These are phyloP conservation scores for Acleris cristana DNA, from an alignment of 2,888 invertebrate genomes.

Conservation along the genomic window DNA sequence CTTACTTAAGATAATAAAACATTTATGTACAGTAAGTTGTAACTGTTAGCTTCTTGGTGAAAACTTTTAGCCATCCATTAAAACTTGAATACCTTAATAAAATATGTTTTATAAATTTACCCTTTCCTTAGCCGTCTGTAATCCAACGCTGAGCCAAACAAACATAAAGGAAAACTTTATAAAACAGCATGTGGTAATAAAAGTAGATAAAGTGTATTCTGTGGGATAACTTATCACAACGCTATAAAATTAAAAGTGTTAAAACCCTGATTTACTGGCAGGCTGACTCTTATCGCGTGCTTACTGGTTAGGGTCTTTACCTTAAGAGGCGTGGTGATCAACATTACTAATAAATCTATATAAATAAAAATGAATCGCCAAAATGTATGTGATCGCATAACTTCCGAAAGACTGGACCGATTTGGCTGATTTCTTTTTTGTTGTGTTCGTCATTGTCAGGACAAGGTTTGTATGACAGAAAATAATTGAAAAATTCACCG, in stretches of 20 bases:
- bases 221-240: background rate
- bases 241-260: slow-evolving; percentile 4
- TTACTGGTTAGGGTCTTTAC: too few species aligned
- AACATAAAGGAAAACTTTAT: slow-evolving; percentile 56
- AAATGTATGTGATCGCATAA: too few species aligned
- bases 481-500: too few species aligned
- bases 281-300: slow-evolving; percentile 9
- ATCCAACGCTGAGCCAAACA: slow-evolving; percentile 78
- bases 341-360: too few species aligned
- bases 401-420: too few species aligned
- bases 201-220: slow-evolving; percentile 3
- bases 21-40: background rate
- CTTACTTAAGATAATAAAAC: background rate
- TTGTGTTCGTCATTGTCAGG: too few species aligned
- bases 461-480: too few species aligned
- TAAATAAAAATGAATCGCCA: too few species aligned
- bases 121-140: slow-evolving; percentile 76
- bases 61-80: slow-evolving; percentile 1
- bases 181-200: slow-evolving; percentile 41
- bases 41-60: background rate
- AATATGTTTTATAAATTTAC: slow-evolving; percentile 57
- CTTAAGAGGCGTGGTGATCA: too few species aligned
- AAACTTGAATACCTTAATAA: background rate
- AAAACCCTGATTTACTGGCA: slow-evolving; percentile 13
- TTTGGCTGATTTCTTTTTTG: too few species aligned